Conservation (phyloP, 2,797 vertebrate genomes). For the Lophotriccus pileatus region DNA sequence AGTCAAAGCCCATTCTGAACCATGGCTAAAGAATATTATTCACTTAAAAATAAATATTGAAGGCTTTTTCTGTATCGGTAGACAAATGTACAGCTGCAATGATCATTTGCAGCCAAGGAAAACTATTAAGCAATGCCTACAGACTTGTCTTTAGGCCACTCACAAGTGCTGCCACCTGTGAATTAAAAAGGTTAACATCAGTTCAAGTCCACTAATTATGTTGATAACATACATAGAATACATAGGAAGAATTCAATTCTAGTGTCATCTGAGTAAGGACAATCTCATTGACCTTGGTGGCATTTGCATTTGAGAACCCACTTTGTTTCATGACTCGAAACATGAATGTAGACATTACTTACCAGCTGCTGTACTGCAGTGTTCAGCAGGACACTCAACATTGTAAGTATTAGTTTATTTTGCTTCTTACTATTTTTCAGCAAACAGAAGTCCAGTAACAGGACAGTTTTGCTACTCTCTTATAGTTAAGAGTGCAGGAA, state of each 20-base stretch:
- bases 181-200: not conserved
- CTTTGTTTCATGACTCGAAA: not conserved
- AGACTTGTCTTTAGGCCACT: not conserved
- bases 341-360: fast-evolving
- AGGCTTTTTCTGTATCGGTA: not conserved
- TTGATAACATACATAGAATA: not conserved
- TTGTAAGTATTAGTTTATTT: not conserved
- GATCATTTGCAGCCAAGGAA: not conserved
- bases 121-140: not conserved
- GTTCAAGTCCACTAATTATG: not conserved
- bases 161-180: not conserved
- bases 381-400: not conserved
- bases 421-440: not conserved
- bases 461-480: not conserved
- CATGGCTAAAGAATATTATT: not conserved
- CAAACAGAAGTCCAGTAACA: not conserved
- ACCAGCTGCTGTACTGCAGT: not conserved
- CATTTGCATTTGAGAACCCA: not conserved
- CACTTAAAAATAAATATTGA: not conserved
- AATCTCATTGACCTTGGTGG: not conserved
- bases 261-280: not conserved
- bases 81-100: not conserved
- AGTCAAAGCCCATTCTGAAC: not conserved
- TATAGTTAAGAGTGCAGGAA: not conserved
- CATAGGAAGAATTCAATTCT: not conserved